Percentiles rank a stretch among this genome's conserved stretches.
Conservation (phyloP, 2,888 invertebrate genomes). For the Pheosia tremula region DNA sequence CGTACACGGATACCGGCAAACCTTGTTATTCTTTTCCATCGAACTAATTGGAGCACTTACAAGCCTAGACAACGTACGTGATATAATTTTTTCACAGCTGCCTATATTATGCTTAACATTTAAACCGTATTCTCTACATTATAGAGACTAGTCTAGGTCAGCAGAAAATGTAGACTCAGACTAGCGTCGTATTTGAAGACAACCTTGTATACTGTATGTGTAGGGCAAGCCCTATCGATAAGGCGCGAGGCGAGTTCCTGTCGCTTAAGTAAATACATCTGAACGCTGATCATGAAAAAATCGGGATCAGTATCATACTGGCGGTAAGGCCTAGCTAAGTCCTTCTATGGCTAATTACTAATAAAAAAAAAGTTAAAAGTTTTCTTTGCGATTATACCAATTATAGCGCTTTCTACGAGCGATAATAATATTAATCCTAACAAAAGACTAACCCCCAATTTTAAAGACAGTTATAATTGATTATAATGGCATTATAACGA, state of each 20-base stretch:
- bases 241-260: too few relatives aligned
- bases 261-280: background rate
- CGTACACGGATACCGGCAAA: constrained; percentile 48
- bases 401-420: constrained; percentile 4
- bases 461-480: too few relatives aligned
- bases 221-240: too few relatives aligned
- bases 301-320: constrained; percentile 20
- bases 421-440: constrained; percentile 16
- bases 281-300: constrained; percentile 33
- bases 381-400: constrained; percentile 9
- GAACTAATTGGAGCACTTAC: constrained; percentile 25
- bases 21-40: constrained; percentile 46
- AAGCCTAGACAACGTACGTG: too few relatives aligned
- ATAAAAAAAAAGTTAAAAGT: constrained; percentile 28
- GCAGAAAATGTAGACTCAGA: too few relatives aligned
- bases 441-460: background rate
- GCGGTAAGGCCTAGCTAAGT: constrained; percentile 19
- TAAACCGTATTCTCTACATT: too few relatives aligned
- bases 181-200: too few relatives aligned
- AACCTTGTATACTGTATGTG: too few relatives aligned
- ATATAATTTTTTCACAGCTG: too few relatives aligned
- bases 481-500: too few relatives aligned
- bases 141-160: too few relatives aligned
- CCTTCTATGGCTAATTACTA: constrained; percentile 21
- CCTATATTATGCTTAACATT: too few relatives aligned